Evolutionary conservation across 2,888 invertebrate species (phyloP).

Genomic region (Physocephala rufipes): DNA sequence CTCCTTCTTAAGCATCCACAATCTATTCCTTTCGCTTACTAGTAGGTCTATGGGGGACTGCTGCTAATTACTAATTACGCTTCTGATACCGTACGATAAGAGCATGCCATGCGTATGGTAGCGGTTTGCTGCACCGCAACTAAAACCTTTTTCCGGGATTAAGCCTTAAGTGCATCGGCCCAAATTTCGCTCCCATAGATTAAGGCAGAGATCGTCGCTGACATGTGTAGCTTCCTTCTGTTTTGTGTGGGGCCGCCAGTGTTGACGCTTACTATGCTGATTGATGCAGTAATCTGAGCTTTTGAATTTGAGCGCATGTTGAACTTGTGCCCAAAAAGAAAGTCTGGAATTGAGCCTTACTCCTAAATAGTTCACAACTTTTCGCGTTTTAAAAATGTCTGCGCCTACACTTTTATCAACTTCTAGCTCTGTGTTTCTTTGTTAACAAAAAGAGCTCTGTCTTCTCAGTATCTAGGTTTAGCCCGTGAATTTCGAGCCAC

Average conservation of each 20-base stretch:
- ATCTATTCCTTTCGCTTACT: not conserved
- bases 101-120: slow-evolving; percentile 10
- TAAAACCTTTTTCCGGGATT: not conserved
- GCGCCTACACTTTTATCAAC: too few relatives aligned
- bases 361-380: slow-evolving; percentile 11
- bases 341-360: slow-evolving; percentile 12
- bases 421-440: slow-evolving; percentile 8
- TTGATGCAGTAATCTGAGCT: not conserved
- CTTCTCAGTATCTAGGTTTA: slow-evolving; percentile 11
- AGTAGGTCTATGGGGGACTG: not conserved
- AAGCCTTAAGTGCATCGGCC: not conserved
- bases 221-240: slow-evolving; percentile 21
- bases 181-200: not conserved
- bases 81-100: slow-evolving; percentile 22
- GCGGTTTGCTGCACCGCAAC: slow-evolving; percentile 14
- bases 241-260: slow-evolving; percentile 2
- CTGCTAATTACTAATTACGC: slow-evolving; percentile 4
- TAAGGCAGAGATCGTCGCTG: not conserved
- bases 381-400: too few relatives aligned
- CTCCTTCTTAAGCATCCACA: not conserved
- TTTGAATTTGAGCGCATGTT: not conserved
- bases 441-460: slow-evolving; percentile 11
- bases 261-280: slow-evolving; percentile 1
- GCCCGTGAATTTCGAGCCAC: slow-evolving; percentile 20
- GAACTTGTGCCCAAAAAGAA: slow-evolving; percentile 5